Evolutionary conservation across 2,888 invertebrate genomes (phyloP).

Genomic region (Chelonus formosanus): DNA sequence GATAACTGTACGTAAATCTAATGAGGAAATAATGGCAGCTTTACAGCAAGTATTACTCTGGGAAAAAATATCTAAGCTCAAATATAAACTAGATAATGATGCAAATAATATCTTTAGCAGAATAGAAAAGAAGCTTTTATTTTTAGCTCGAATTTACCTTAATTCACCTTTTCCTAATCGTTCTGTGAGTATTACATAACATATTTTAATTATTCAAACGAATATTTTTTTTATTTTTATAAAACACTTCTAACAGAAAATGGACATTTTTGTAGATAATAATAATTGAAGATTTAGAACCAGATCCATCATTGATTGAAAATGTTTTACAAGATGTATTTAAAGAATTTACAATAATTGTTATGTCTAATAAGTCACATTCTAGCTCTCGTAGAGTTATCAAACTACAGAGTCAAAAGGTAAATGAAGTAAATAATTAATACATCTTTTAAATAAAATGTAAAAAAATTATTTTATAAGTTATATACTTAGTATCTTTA

Average conservation of each 20-base stretch:
- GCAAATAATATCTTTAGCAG: constrained; percentile 43
- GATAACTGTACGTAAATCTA: constrained; percentile 40
- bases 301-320: constrained; percentile 45
- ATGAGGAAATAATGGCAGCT: constrained; percentile 43
- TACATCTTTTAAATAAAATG: background rate
- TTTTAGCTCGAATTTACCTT: constrained; percentile 46
- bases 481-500: no score
- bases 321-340: constrained; percentile 45
- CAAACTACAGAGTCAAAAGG: constrained; percentile 40
- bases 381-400: constrained; percentile 42
- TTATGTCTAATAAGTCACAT: constrained; percentile 44
- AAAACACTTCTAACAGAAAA: constrained; percentile 1
- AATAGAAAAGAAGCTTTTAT: constrained; percentile 46
- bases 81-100: constrained; percentile 46
- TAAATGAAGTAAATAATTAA: constrained; percentile 13
- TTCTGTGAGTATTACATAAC: constrained; percentile 39
- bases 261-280: constrained; percentile 44
- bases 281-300: constrained; percentile 41
- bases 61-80: constrained; percentile 47
- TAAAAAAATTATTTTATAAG: background rate
- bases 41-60: constrained; percentile 48
- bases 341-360: constrained; percentile 46
- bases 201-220: background rate
- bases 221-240: background rate
- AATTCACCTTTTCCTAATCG: constrained; percentile 37